Conservation (phyloP, 1,140 invertebrate genomes). For the Sarcophaga peregrina region DNA sequence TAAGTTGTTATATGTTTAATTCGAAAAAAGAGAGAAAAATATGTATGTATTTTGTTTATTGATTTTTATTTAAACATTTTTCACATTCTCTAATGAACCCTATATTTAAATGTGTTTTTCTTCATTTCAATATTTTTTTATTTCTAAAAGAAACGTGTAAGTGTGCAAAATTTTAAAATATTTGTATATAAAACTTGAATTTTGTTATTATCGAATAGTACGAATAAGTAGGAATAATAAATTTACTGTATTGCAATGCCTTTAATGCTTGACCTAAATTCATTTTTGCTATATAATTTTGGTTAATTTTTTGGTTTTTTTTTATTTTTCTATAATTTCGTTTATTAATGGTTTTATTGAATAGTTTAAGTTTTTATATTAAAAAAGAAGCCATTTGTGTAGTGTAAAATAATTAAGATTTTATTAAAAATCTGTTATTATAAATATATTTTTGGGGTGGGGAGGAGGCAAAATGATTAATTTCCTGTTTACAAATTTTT, state of each 20-base stretch:
- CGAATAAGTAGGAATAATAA: no score
- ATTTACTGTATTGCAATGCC: no score
- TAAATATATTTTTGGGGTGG: not conserved
- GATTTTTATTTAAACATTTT: not conserved
- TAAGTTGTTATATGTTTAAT: not conserved
- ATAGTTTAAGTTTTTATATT: not conserved
- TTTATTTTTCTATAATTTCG: no score
- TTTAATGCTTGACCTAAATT: not conserved
- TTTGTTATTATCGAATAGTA: no score
- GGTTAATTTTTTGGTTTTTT: no score
- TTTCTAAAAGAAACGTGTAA: no score
- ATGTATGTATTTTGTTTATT: not conserved
- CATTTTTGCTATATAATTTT: not conserved
- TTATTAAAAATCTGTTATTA: not conserved
- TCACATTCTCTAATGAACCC: not conserved
- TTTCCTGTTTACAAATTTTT: slow-evolving; percentile 35
- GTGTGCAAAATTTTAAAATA: no score
- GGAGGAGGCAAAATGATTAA: not conserved
- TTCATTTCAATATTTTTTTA: not conserved
- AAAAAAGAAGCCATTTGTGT: not conserved
- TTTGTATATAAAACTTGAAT: no score
- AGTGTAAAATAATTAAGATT: slow-evolving; percentile 1
- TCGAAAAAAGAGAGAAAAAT: not conserved
- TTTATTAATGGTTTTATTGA: no score
- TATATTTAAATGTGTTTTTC: not conserved